These are phyloP conservation scores for Trichechus manatus DNA, from an alignment of 2,113 vertebrate genomes.

Conservation along the genomic window DNA sequence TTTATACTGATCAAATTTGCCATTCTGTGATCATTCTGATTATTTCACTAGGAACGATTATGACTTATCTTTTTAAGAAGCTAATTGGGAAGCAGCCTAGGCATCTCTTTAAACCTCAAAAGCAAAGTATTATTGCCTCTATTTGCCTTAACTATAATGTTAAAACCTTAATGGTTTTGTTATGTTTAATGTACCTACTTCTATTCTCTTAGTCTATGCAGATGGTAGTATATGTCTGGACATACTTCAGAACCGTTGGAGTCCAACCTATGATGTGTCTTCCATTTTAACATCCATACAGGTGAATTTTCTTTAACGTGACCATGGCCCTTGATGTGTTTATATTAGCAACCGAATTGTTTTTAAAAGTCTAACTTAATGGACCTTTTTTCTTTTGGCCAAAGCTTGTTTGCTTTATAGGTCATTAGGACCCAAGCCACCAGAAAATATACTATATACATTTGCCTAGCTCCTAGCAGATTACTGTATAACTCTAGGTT, in stretches of 20 bases:
- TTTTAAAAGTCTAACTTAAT: slow-evolving; percentile 59
- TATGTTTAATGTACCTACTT: slow-evolving; percentile 42
- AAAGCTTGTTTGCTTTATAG: slow-evolving; percentile 34
- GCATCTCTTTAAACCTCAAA: slow-evolving; percentile 57
- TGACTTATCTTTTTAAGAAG: slow-evolving; percentile 18
- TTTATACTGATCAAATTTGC: slow-evolving; percentile 29
- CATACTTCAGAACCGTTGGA: slow-evolving; percentile 99
- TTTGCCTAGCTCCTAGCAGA: slow-evolving; percentile 36
- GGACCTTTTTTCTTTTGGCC: slow-evolving; percentile 1
- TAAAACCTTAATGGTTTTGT: slow-evolving; percentile 39
- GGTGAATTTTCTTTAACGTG: slow-evolving; percentile 88
- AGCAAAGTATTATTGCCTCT: slow-evolving; percentile 39
- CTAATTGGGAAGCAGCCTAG: slow-evolving; percentile 4
- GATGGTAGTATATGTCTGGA: slow-evolving; percentile 99
- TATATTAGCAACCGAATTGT: slow-evolving; percentile 49
- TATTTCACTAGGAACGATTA: slow-evolving; percentile 38
- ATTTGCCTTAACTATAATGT: slow-evolving; percentile 58
- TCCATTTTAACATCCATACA: slow-evolving; percentile 99
- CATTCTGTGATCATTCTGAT: slow-evolving; percentile 19
- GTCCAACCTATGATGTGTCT: slow-evolving; percentile 99
- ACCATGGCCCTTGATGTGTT: slow-evolving; percentile 39
- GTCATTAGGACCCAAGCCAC: slow-evolving; percentile 29
- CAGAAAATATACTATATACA: background rate
- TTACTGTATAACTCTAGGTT: background rate
- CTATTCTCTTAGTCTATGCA: slow-evolving; percentile 94